Conservation (phyloP, 2,113 vertebrate species). For the Delphinapterus leucas region DNA sequence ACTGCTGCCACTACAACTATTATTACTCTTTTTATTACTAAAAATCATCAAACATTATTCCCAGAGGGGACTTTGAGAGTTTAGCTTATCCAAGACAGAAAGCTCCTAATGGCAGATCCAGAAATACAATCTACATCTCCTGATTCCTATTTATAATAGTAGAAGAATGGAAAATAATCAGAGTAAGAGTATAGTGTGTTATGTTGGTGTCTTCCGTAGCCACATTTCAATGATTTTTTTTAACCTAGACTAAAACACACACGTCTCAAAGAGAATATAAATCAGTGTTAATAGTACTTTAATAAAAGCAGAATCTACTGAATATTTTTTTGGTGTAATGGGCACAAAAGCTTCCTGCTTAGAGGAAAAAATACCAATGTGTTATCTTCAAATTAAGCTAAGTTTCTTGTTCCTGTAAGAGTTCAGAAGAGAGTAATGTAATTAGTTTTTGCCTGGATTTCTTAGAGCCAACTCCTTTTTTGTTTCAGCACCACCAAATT, state of each 20-base stretch:
- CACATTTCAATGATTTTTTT: background rate
- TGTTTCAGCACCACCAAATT: slow-evolving; percentile 87
- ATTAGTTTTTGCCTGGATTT: background rate
- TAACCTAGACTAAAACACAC: accelerated
- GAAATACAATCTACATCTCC: background rate
- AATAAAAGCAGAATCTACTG: background rate
- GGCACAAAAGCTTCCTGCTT: background rate
- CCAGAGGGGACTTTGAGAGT: background rate
- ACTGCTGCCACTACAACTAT: accelerated
- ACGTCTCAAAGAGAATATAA: background rate
- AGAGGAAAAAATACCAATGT: background rate
- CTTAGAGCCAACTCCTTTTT: background rate
- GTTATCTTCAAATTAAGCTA: background rate
- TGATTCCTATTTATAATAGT: background rate
- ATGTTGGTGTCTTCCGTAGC: accelerated
- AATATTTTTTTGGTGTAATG: background rate
- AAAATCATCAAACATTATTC: background rate
- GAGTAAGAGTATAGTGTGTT: accelerated
- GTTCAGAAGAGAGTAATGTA: background rate
- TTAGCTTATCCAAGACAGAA: background rate
- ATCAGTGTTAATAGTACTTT: background rate
- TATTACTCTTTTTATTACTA: background rate
- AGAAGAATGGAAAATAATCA: background rate
- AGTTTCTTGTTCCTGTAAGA: background rate
- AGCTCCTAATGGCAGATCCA: background rate